Base-by-base conservation (phyloP, 2,888 invertebrate species). In the Drosophila nr. fundita region DNA sequence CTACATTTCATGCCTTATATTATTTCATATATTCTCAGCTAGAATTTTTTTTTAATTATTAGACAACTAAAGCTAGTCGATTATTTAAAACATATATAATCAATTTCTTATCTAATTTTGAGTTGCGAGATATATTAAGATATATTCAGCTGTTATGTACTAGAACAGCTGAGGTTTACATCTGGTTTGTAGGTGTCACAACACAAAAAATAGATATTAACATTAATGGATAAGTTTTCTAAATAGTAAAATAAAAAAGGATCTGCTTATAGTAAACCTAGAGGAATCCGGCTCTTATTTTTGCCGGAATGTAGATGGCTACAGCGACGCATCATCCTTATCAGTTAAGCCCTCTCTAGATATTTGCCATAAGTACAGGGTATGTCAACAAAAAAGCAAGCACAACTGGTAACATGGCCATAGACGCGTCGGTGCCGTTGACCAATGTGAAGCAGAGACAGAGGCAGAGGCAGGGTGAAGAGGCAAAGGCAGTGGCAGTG, bases 351-450 rank as follows among this genome's bases (percentile, higher is more conserved):
- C 4, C 24, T 24, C 15, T 15, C 1, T 15, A 27, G 45, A 15
- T 8, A 45, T 24, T 24, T 45, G 2, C 24, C 4, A 4, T 15
- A 8, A 24, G 45, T 57, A 57, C 21, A 42, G 40, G 30, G 40
- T 42, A 42, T 29, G n/a, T 55, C 18, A 40, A 24, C 59, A 67
- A 34, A 64, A 73, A 62, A 62, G 54, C 60, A 67, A 59, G 55
- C 61, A 70, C 72, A 83, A 75, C 69, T 80, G 75, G 78, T 68
- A 76, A 77, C 81, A 65, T 81, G 73, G 74, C 71, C 88, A 79
- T 82, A 88, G 88, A 90, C 90, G 79, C 76, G 40, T 50, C 80
- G 88, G 90, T 90, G 88, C 90, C 90, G 77, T 89, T 81, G 90
- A 89, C 88, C 88, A 90, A 79, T 75, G 67, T 77, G 75, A 66